Evolutionary conservation across 1,140 invertebrate species (phyloP), one percentile per base, ranked within the genome.

Genomic region (Diploscapter pachys): DNA sequence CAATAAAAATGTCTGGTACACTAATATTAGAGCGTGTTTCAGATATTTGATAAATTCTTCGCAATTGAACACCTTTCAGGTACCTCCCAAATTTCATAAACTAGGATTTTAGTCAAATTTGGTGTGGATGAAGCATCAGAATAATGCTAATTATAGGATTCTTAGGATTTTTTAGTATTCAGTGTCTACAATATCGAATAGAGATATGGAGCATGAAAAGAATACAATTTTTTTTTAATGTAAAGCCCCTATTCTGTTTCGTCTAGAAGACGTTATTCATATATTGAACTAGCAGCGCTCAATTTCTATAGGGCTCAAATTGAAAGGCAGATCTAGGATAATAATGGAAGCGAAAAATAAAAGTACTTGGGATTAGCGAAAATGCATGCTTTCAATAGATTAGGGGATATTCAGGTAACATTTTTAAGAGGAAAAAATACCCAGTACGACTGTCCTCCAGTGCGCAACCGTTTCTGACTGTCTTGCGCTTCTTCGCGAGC

Each of bases 391-490:
- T 5, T 8, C 4, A 56, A 3, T 4, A 52, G n/a, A 31, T 31
- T 31, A 31, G 1, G 31, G 31, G 31, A 31, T 31, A 31, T 31
- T 31, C 31, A 31, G 31, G 31, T 31, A 31, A 31, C 31, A 31
- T 31, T 59, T 6, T 6, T 48, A 54, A 31, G 3, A 11, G 13
- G 8, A 9, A 11, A 11, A 65, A 62, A 50, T 55, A 78, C 77
- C 75, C 75, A 78, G 63, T 66, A 78, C 2, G 72, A 61, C 5
- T 78, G 66, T 65, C 76, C 73, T 5, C 72, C 72, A 57, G 63
- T 53, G 11, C 11, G 61, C 55, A 62, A 9, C 56, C 70, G 5
- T 13, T 57, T 5, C n/a, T 54, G 65, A 50, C 51, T 75, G 48
- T 55, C 61, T 11, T 75, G 68, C 3, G 78, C 72, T 8, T 53